A percentile compares a stretch with the other conserved stretches of the same genome.
These are phyloP conservation scores for Lepilemur septentrionalis DNA, from an alignment of 2,797 vertebrate genomes.

Conservation along the genomic window DNA sequence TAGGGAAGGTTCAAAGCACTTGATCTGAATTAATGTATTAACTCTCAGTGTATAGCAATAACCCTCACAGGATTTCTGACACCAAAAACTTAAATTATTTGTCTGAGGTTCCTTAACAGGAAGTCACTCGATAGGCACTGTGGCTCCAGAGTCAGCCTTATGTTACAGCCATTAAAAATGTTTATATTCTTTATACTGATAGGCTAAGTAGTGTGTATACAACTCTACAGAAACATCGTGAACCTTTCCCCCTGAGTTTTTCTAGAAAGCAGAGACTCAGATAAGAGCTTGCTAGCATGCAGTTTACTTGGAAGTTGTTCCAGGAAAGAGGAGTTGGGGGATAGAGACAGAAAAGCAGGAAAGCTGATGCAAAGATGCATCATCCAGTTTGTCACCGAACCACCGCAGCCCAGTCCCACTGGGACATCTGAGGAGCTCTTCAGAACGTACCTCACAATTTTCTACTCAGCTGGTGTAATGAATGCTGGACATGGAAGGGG, in stretches of 20 bases:
- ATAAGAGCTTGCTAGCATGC: neutral
- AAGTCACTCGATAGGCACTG: neutral
- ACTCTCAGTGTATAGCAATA: too few species aligned
- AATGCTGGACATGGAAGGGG: too few species aligned
- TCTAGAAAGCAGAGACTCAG: neutral
- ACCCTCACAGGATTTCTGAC: too few species aligned
- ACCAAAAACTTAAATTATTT: conserved; percentile 2
- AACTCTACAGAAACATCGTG: too few species aligned
- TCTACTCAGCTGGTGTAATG: neutral
- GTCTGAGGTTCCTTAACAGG: neutral
- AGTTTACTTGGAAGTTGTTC: conserved; percentile 2
- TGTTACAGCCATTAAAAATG: conserved; percentile 32
- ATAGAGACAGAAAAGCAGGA: neutral
- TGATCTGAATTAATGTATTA: conserved; percentile 34
- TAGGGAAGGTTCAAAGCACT: conserved; percentile 25
- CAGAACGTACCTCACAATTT: neutral
- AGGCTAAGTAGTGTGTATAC: too few species aligned
- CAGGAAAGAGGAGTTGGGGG: neutral
- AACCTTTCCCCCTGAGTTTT: too few species aligned
- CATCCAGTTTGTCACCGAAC: neutral
- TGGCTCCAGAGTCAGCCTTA: neutral
- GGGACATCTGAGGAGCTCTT: neutral
- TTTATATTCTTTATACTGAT: conserved; percentile 21
- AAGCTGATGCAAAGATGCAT: neutral
- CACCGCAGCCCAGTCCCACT: fast-evolving